Conservation (phyloP, 2,113 vertebrate species). For the Petrocephalus microphthalmus region DNA sequence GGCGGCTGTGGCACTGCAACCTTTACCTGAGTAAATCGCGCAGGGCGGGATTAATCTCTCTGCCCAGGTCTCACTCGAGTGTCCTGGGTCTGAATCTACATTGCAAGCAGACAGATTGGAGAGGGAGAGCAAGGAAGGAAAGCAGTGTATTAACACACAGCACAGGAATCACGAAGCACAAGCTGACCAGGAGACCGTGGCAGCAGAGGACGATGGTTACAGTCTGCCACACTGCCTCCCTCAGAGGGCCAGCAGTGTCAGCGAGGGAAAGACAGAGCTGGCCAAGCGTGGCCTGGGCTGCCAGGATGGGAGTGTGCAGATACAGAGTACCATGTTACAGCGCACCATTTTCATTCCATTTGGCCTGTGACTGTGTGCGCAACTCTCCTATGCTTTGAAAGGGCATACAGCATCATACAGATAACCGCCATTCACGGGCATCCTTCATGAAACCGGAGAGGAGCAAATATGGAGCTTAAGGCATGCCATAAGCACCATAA, state of each 20-base stretch:
- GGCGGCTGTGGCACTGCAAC: slow-evolving; percentile 27
- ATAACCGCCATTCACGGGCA: neutral
- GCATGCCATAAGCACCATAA: neutral
- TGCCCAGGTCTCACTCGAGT: slow-evolving; percentile 74
- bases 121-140: slow-evolving; percentile 48
- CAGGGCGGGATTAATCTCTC: slow-evolving; percentile 79
- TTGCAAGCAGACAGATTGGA: slow-evolving; percentile 71
- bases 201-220: slow-evolving; percentile 27
- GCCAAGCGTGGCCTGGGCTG: neutral
- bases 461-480: neutral
- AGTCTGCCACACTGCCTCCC: slow-evolving; percentile 20
- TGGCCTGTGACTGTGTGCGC: neutral
- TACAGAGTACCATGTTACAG: neutral
- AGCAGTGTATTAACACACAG: slow-evolving; percentile 32
- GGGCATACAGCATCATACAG: neutral
- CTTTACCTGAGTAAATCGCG: slow-evolving; percentile 87
- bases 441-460: neutral
- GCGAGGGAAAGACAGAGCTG: neutral
- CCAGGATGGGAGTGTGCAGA: neutral
- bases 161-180: slow-evolving; percentile 43
- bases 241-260: neutral
- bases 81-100: slow-evolving; percentile 84
- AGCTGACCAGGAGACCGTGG: slow-evolving; percentile 36
- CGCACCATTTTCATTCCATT: neutral
- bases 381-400: neutral